A percentile compares a stretch with the other conserved stretches of the same genome.
Evolutionary conservation across 2,797 vertebrate genomes (phyloP).

Genomic region (Takifugu ocellatus): DNA sequence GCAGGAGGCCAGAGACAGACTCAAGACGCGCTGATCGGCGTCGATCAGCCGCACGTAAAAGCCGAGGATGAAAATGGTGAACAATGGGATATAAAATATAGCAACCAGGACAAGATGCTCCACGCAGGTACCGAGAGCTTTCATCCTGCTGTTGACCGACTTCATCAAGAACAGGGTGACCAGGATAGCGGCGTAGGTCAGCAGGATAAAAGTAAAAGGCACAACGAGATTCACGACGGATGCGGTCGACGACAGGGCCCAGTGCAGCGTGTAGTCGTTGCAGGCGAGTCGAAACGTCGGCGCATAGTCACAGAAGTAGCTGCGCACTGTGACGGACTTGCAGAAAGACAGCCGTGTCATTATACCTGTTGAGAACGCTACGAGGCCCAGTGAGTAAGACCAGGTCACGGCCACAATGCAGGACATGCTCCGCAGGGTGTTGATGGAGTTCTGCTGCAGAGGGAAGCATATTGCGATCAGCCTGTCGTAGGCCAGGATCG

Average conservation of each 20-base stretch:
- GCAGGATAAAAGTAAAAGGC: background rate
- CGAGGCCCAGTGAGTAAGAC: background rate
- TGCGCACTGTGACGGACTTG: background rate
- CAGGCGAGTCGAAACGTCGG: constrained; percentile 42
- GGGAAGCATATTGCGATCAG: constrained; percentile 57
- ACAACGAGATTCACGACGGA: background rate
- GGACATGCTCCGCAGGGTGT: background rate
- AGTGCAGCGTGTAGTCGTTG: constrained; percentile 24
- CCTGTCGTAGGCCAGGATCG: constrained; percentile 52
- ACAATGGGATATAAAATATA: background rate
- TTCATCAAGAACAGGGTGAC: constrained; percentile 1
- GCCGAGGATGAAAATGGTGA: background rate
- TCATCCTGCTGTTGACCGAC: constrained; percentile 3
- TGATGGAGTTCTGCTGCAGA: constrained; percentile 29
- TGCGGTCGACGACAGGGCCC: background rate
- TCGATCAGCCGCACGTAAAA: background rate
- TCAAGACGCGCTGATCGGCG: background rate
- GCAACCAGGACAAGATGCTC: constrained; percentile 5
- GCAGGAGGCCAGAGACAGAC: constrained; percentile 14
- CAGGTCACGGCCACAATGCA: background rate
- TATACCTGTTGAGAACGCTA: background rate
- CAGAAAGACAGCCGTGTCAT: background rate
- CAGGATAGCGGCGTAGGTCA: background rate
- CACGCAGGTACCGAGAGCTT: constrained; percentile 5
- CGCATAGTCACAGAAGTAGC: background rate